Evolutionary conservation across 2,888 invertebrate genomes (phyloP).

Genomic region (Drosophila mimica): DNA sequence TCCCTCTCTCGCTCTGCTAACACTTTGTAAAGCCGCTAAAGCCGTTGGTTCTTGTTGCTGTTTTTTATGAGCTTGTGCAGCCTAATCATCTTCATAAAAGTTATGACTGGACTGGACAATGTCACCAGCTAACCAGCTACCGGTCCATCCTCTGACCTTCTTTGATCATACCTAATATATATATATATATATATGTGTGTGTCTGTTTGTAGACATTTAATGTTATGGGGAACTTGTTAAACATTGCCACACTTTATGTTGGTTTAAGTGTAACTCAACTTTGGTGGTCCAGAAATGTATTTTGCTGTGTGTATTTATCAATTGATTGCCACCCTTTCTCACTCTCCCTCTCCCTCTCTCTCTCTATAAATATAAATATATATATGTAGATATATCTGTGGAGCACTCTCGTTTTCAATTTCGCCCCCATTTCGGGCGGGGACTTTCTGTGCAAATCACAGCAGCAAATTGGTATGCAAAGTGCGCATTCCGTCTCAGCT

Average conservation of each 20-base stretch:
- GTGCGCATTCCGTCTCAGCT: constrained; percentile 65
- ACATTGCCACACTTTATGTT: constrained; percentile 19
- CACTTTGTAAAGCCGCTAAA: constrained; percentile 48
- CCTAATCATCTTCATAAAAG: constrained; percentile 58
- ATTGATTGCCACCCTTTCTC: not conserved
- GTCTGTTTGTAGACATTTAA: constrained; percentile 12
- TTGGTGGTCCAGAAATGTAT: constrained; percentile 28
- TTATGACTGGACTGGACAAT: constrained; percentile 42
- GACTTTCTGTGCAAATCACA: constrained; percentile 48
- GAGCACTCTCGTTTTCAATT: constrained; percentile 62
- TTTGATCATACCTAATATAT: not conserved
- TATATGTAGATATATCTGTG: not conserved
- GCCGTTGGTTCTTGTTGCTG: constrained; percentile 2
- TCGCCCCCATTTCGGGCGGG: constrained; percentile 53
- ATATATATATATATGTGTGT: not conserved
- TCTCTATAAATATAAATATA: not conserved
- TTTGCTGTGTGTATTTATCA: not conserved
- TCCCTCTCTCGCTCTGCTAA: not conserved
- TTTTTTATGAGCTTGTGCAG: constrained; percentile 32
- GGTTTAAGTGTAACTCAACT: constrained; percentile 9
- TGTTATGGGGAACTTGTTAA: constrained; percentile 50
- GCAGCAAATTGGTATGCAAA: constrained; percentile 76
- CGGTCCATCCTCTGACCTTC: constrained; percentile 5
- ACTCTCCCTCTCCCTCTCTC: not conserved
- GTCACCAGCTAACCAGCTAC: constrained; percentile 38